phyloP scores from a whole-genome alignment of 2,113 vertebrate genomes.

The Halichoerus grypus region DNA sequence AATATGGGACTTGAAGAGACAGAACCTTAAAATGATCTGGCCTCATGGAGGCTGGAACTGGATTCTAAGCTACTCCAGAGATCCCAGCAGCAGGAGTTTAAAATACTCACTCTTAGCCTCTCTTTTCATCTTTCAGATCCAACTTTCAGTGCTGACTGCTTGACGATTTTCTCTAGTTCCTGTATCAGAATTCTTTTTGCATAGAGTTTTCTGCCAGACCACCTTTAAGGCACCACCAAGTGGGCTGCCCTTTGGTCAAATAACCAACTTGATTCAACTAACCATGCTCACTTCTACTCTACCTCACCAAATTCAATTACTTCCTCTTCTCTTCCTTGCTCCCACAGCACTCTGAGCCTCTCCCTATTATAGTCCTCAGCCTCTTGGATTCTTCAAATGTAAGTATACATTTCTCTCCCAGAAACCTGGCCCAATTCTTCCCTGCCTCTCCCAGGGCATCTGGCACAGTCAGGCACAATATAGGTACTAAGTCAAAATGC shows the following conservation, averaged over 20 bases:
- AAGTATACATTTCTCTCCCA: background rate
- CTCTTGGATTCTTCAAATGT: background rate
- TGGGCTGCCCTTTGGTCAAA: background rate
- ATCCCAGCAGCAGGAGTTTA: background rate
- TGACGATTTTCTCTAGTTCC: background rate
- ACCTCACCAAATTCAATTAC: background rate
- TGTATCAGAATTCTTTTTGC: background rate
- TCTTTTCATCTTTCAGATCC: background rate
- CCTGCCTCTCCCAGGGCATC: background rate
- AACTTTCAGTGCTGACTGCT: background rate
- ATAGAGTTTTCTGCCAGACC: background rate
- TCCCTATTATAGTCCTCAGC: background rate
- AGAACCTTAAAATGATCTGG: background rate
- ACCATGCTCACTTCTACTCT: background rate
- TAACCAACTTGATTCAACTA: background rate
- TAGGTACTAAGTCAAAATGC: background rate
- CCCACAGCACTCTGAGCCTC: background rate
- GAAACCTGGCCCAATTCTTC: background rate
- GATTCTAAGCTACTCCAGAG: background rate
- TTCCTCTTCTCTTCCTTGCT: background rate
- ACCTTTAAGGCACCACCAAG: background rate
- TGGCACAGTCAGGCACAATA: background rate
- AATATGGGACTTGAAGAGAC: background rate
- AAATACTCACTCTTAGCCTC: background rate
- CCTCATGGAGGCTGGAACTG: background rate